A percentile compares a stretch with the other conserved stretches of the same genome.
Conservation (phyloP, 1,140 invertebrate genomes). For the Trichomalopsis sarcophagae region DNA sequence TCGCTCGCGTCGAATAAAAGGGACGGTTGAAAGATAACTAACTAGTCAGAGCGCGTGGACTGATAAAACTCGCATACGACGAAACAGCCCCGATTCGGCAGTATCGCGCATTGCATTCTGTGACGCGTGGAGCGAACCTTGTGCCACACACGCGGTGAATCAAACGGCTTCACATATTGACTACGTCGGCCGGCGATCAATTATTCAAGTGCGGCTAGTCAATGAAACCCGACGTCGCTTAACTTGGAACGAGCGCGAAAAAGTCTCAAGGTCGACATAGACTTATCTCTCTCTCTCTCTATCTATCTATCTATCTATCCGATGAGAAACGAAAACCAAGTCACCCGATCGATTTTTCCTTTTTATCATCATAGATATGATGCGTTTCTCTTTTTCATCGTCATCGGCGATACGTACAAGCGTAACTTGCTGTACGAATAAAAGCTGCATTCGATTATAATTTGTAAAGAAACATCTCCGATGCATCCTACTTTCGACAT, state of each 20-base stretch:
- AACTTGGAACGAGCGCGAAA: conserved; percentile 12
- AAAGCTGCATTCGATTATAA: too few relatives aligned
- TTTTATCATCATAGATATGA: too few relatives aligned
- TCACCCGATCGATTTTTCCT: not conserved
- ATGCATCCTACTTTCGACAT: not conserved
- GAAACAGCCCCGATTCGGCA: not conserved
- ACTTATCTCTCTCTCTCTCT: not conserved
- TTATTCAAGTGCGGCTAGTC: conserved; percentile 36
- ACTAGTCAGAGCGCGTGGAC: too few relatives aligned
- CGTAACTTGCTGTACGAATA: too few relatives aligned
- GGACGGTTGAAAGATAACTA: too few relatives aligned
- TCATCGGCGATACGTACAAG: too few relatives aligned
- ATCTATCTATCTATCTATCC: too few relatives aligned
- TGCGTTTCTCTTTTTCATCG: not conserved
- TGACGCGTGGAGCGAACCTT: not conserved
- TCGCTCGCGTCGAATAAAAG: too few relatives aligned
- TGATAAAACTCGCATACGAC: too few relatives aligned
- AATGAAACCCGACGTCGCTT: conserved; percentile 20
- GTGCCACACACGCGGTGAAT: not conserved
- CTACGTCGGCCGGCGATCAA: conserved; percentile 21
- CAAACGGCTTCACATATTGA: conserved; percentile 36
- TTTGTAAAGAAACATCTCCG: too few relatives aligned
- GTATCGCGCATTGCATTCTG: not conserved
- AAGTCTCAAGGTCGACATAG: not conserved
- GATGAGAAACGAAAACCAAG: not conserved